These are phyloP conservation scores for Orcinus orca DNA, from an alignment of 2,113 vertebrate genomes.

Conservation along the genomic window DNA sequence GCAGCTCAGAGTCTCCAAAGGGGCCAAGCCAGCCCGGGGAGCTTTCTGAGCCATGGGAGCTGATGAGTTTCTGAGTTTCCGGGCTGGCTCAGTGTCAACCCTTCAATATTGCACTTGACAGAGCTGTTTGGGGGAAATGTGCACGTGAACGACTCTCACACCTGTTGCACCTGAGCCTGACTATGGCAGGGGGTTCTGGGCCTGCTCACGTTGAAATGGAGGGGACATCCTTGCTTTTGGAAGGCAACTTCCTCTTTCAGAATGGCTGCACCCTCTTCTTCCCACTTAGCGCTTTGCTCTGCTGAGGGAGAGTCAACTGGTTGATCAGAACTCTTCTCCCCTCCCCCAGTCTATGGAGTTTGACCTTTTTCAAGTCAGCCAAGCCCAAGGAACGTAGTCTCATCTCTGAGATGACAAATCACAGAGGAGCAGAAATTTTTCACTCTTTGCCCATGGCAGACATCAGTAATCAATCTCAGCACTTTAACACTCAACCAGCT, in stretches of 20 bases:
- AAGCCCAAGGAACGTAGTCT: neutral
- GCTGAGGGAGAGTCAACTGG: neutral
- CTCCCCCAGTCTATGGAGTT: neutral
- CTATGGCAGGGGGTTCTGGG: neutral
- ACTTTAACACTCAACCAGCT: neutral
- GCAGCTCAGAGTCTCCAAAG: constrained; percentile 18
- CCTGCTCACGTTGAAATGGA: neutral
- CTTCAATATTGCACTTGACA: constrained; percentile 44
- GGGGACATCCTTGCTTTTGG: neutral
- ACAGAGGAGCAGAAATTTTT: neutral
- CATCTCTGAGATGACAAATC: neutral
- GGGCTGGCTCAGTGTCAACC: neutral
- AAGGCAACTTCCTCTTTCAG: neutral
- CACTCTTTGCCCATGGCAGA: neutral
- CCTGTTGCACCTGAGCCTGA: neutral
- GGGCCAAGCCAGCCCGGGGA: neutral
- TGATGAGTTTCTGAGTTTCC: neutral
- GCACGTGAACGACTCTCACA: neutral
- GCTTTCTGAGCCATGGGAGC: constrained; percentile 31
- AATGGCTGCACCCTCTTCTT: neutral
- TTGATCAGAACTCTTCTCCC: neutral
- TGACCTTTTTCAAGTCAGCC: neutral
- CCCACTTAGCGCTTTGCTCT: neutral
- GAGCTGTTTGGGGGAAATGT: constrained; percentile 43
- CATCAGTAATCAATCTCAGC: neutral